Base-by-base conservation (phyloP, 2,888 invertebrate species). In the Micropterix aruncella region DNA sequence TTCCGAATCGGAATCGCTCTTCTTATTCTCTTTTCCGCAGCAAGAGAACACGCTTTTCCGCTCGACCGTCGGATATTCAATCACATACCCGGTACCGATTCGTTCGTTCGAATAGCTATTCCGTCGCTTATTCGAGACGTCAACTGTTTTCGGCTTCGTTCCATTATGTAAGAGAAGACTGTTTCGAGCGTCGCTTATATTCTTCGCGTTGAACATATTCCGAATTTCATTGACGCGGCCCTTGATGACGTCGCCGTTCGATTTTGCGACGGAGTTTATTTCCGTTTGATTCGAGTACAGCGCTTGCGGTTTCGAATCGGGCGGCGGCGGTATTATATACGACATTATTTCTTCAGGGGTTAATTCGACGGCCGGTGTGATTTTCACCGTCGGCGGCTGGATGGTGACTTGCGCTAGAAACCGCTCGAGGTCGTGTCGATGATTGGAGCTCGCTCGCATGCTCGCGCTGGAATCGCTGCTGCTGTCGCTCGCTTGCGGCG, bases 271-370 rank as follows among this genome's bases (percentile, higher is more conserved):
- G 48, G 38, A 52, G 52, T 60, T 51, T 47, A 65, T 56, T 56
- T 66, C 66, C 48, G 57, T 58, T 53, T 67, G 65, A 54, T 66
- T 66, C 12, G 60, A 62, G 48, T 67, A 67, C 50, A 62, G 63
- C 41, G 61, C 63, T 50, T 55, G 60, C 46, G 68, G 67, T 58
- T 64, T 63, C 42, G 44, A 66, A 42, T 71, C 72, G 1, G 84
- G 83, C 1, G 86, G 86, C 3, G 83, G 83, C 16, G 88, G 88
- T 57, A 89, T 88, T 48, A 88, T 89, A 54, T 80, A 87, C 0
- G 87, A 84, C 70, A 85, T 80, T 40, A 89, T 84, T 65, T 88
- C 85, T 61, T 88, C 87, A 1, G 84, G 83, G 1, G 85, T 86
- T 40, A 86, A 64, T 59, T 84, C 85, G 53, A 83, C 78, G 7